Evolutionary conservation across 2,113 vertebrate species (phyloP).

Genomic region (Saccopteryx leptura): DNA sequence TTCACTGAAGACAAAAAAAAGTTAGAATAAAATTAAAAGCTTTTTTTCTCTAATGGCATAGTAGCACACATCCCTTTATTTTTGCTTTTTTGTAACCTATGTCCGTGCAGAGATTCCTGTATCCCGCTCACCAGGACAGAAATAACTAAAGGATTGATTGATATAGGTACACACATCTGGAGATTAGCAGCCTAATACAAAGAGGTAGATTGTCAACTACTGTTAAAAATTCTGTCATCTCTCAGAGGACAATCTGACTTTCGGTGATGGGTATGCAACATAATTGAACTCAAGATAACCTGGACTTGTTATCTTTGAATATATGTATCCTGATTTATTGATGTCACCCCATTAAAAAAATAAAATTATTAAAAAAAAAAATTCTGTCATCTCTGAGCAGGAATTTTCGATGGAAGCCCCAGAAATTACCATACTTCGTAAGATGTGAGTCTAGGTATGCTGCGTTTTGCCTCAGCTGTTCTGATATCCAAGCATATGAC

Average conservation of each 20-base stretch:
- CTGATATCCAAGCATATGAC: constrained; percentile 78
- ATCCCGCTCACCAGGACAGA: neutral
- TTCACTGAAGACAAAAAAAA: constrained; percentile 35
- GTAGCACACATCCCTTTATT: neutral
- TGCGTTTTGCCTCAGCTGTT: constrained; percentile 70
- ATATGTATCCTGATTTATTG: no score
- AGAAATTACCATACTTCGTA: neutral
- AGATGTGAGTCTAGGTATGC: constrained; percentile 38
- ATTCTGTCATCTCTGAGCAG: neutral
- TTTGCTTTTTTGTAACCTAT: constrained; percentile 12
- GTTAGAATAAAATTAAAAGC: constrained; percentile 29
- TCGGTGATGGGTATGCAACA: no score
- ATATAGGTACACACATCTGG: neutral
- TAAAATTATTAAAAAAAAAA: neutral
- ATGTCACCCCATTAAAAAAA: no score
- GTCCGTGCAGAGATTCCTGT: neutral
- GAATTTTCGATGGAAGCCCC: constrained; percentile 21
- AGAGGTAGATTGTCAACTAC: neutral
- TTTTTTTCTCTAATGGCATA: constrained; percentile 20
- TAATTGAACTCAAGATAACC: no score
- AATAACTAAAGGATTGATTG: neutral
- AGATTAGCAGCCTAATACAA: neutral
- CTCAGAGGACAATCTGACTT: neutral
- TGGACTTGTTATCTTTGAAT: no score
- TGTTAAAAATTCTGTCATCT: constrained; percentile 37